A percentile compares a stretch with the other conserved stretches of the same genome.
phyloP scores from a whole-genome alignment of 2,113 vertebrate genomes.

The Takifugu bimaculatus region DNA sequence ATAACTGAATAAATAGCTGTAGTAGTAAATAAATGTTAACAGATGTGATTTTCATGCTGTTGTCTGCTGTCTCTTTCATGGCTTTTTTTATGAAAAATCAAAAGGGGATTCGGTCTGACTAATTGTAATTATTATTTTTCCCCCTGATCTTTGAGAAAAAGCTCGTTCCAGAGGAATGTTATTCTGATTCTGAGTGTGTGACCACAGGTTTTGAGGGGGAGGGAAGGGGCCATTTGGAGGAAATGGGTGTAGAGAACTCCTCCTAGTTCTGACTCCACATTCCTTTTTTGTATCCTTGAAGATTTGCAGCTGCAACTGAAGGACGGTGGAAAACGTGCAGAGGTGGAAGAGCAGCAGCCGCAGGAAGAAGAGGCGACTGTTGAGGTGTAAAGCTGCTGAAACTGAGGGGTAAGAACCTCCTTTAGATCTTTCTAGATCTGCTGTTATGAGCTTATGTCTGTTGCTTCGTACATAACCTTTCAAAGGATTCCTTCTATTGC shows the following conservation, averaged over 20 bases:
- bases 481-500: background rate
- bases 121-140: no score
- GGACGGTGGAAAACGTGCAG: no score
- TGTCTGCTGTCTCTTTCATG: no score
- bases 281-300: constrained; percentile 34
- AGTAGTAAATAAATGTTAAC: no score
- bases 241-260: constrained; percentile 68
- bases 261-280: constrained; percentile 64
- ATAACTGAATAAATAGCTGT: no score
- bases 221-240: constrained; percentile 53
- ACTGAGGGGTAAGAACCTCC: constrained; percentile 43
- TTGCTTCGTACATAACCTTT: background rate
- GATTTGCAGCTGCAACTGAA: no score
- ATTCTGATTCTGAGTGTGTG: constrained; percentile 36
- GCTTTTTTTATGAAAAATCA: no score
- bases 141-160: background rate
- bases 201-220: constrained; percentile 50
- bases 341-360: constrained; percentile 6
- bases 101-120: no score
- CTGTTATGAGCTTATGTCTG: background rate
- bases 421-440: background rate
- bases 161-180: constrained; percentile 20
- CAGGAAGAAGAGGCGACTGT: background rate
- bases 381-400: constrained; percentile 2
- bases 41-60: no score